phyloP scores from a whole-genome alignment of 2,113 vertebrate genomes.

The Dasypus novemcinctus region DNA sequence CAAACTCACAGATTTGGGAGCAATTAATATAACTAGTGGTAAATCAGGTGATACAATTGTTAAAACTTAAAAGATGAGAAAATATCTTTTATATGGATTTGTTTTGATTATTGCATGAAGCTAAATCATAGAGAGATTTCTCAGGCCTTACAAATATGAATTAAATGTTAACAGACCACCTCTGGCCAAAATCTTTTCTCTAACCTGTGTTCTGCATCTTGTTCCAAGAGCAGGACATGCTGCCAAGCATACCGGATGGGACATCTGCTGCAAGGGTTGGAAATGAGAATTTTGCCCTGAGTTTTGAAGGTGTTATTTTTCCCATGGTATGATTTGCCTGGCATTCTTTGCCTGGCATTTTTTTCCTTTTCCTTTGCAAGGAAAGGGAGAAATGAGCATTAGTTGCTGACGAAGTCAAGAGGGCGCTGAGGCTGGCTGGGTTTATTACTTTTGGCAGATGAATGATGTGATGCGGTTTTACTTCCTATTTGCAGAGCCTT shows the following conservation, averaged over 20 bases:
- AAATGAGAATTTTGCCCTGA: conserved; percentile 44
- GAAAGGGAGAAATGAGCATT: conserved; percentile 60
- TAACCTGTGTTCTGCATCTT: conserved; percentile 47
- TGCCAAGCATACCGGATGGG: conserved; percentile 53
- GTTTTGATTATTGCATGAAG: conserved; percentile 14
- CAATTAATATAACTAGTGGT: not conserved
- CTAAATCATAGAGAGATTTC: conserved; percentile 44
- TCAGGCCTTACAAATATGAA: conserved; percentile 44
- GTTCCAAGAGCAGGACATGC: conserved; percentile 8
- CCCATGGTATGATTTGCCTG: conserved; percentile 74
- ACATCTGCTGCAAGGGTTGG: not conserved
- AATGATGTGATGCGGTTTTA: conserved; percentile 70
- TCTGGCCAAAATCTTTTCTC: conserved; percentile 40
- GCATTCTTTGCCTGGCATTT: conserved; percentile 64
- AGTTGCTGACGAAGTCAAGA: conserved; percentile 72
- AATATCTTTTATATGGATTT: conserved; percentile 1
- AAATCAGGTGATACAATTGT: not conserved
- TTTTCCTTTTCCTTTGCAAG: conserved; percentile 66
- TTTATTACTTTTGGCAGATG: conserved; percentile 74
- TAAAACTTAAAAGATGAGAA: not conserved
- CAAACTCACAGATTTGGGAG: not conserved
- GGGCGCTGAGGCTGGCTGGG: conserved; percentile 60
- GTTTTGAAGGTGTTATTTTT: conserved; percentile 72
- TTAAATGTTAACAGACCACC: conserved; percentile 36
- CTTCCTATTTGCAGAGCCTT: conserved; percentile 75